Percentiles rank a stretch among this genome's conserved stretches.
Conservation (phyloP, 1,140 invertebrate genomes). For the Leptoteleia sp. region DNA sequence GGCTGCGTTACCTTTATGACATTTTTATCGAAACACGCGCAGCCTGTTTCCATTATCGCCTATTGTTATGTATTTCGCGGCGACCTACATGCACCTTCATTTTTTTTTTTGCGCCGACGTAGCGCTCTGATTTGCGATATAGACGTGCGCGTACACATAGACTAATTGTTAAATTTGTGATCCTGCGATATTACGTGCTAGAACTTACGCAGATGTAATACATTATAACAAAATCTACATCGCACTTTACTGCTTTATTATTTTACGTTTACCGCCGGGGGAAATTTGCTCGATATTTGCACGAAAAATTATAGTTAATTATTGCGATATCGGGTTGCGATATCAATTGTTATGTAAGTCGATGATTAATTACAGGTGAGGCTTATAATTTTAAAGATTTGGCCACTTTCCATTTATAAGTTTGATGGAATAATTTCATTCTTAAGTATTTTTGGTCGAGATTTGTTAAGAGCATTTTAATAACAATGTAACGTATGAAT, state of each 20-base stretch:
- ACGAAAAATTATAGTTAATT: slow-evolving; percentile 3
- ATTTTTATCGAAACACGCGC: slow-evolving; percentile 76
- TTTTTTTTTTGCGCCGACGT: slow-evolving; percentile 70
- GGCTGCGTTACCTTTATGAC: slow-evolving; percentile 67
- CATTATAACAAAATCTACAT: slow-evolving; percentile 56
- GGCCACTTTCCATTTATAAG: no score
- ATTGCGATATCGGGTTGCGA: no score
- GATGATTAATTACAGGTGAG: no score
- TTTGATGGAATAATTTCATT: no score
- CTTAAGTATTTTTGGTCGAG: no score
- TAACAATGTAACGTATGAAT: no score
- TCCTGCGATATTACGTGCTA: slow-evolving; percentile 52
- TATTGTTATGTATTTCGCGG: slow-evolving; percentile 72
- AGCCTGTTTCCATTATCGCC: slow-evolving; percentile 75
- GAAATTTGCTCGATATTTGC: slow-evolving; percentile 25
- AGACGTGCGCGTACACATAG: slow-evolving; percentile 64
- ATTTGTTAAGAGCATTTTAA: no score
- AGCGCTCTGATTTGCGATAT: slow-evolving; percentile 68
- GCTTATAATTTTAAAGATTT: no score
- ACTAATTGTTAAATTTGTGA: slow-evolving; percentile 68
- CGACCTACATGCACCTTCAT: slow-evolving; percentile 77
- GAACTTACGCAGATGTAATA: slow-evolving; percentile 58
- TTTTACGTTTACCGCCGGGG: slow-evolving; percentile 14
- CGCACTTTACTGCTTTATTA: slow-evolving; percentile 47
- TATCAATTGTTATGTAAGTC: no score